Base-by-base conservation (phyloP, 2,797 vertebrate species). In the Sebastes nivosus region DNA sequence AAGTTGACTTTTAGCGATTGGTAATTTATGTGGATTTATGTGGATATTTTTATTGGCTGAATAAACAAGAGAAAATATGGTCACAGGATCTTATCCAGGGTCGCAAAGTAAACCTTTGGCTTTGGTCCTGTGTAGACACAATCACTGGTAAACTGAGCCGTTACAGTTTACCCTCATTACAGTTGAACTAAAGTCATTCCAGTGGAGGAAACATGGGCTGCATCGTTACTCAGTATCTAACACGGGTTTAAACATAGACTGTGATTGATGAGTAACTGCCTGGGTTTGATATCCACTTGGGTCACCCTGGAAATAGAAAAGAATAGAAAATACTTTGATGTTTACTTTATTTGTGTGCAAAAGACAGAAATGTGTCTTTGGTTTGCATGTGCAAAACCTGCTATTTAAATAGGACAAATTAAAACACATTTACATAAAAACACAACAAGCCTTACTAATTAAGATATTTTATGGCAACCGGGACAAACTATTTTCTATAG, bases 11-110 rank as follows among this genome's bases (percentile, higher is more conserved):
- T 36, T 42, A 42, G 38, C 14, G 38, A 42, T 16, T 42, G 7
- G 18, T 10, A 1, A 38, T 52, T 57, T 12, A 3, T 67, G 38
- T 34, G 58, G 24, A 29, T 67, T 70, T 32, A 52, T 2, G 20
- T 22, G 22, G 42, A 46, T 63, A n/a, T 65, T 72, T 77, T 52
- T 65, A 25, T 59, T 79, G 58, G 30, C 66, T 69, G 55, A 73
- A 65, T 54, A 22, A 72, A 81, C 59, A 25, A 34, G n/a, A 54
- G 46, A 38, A 29, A 54, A 59, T 42, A 38, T 27, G 8, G 20
- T 55, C 50, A 68, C 50, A 67, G 5, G 58, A 72, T 61, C 11
- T 57, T n/a, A 66, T 73, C 22, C 77, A 60, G 14, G 75, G 59
- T 27, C 27, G 32, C 64, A 30, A 18, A 54, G 9, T 72, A 65